Evolutionary conservation across 2,113 vertebrate genomes (phyloP), one percentile per base, ranked within the genome.

Genomic region (Ascaphus truei): DNA sequence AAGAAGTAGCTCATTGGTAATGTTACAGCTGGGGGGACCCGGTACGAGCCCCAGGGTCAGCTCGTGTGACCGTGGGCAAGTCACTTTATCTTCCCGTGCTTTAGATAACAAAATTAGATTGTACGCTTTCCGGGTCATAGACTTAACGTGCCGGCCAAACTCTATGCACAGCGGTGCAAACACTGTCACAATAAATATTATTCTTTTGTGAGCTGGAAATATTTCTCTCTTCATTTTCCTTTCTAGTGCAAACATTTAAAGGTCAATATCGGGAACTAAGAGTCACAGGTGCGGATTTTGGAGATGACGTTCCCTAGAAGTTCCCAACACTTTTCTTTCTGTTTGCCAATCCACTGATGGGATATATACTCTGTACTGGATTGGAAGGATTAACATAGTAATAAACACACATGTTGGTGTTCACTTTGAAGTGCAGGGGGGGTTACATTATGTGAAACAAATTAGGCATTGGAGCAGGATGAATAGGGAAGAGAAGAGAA

Each of bases 401-500:
- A 50, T 16, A 30, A 7, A 63, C 61, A 50, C 65, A 68, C 52
- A 68, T 58, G 53, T 47, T 58, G 41, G 29, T 58, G 22, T 68
- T 58, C 37, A 25, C 53, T 68, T 68, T 68, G 65, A 68, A 68
- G 45, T 36, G 20, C 7, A 22, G 13, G 20, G 56, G 53, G 33
- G 52, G 20, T 58, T 48, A 48, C n/a, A 48, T 50, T 47, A 57
- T 59, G 30, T 58, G 53, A 58, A 50, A 58, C 64, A 58, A 68
- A 59, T 68, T 68, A 58, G 39, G 65, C 53, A 58, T 58, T 48
- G 26, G 22, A 63, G 31, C 41, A 68, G 53, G 53, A 58, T 50
- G 23, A 45, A 53, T 29, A 6, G 31, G 26, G 27, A 29, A 11
- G 23, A 41, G 29, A 29, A 25, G 11, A 16, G 47, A 52, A 39